These are phyloP conservation scores for Galerucella nymphaeae DNA, from an alignment of 2,888 invertebrate genomes.

Conservation along the genomic window DNA sequence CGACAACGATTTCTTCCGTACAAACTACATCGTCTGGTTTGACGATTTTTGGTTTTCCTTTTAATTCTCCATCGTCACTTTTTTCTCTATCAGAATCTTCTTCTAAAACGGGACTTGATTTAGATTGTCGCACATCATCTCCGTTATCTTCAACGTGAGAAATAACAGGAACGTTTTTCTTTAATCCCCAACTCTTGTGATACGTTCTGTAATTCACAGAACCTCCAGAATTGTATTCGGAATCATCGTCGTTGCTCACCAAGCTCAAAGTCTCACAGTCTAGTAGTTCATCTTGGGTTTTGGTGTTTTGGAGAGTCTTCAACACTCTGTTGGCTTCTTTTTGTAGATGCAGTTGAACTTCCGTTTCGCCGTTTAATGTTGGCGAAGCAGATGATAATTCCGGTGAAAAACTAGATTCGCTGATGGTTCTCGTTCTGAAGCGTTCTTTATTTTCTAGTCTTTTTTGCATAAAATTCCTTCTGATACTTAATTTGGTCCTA, in stretches of 20 bases:
- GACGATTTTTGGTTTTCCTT: constrained; percentile 71
- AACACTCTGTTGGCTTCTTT: constrained; percentile 71
- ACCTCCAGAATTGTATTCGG: constrained; percentile 71
- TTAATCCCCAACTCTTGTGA: constrained; percentile 67
- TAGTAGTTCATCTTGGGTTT: constrained; percentile 64
- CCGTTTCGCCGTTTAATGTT: constrained; percentile 54
- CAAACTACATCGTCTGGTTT: constrained; percentile 65
- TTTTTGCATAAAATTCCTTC: constrained; percentile 66
- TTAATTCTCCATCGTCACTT: constrained; percentile 65
- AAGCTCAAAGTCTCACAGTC: constrained; percentile 76
- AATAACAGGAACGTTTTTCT: constrained; percentile 65
- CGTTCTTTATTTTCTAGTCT: constrained; percentile 77
- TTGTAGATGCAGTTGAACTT: constrained; percentile 66
- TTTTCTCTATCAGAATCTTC: constrained; percentile 63
- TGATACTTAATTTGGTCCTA: constrained; percentile 56
- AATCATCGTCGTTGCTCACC: constrained; percentile 79
- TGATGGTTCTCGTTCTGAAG: constrained; percentile 78
- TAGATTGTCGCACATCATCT: constrained; percentile 14
- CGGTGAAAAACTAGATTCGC: constrained; percentile 67
- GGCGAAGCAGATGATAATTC: constrained; percentile 60
- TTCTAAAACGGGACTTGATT: constrained; percentile 7
- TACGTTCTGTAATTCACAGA: constrained; percentile 72
- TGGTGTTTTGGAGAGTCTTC: constrained; percentile 67
- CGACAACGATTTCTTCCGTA: constrained; percentile 54
- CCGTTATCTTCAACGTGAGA: not conserved